These are phyloP conservation scores for Octopus bimaculoides DNA, from an alignment of 1,140 invertebrate genomes.

Conservation along the genomic window DNA sequence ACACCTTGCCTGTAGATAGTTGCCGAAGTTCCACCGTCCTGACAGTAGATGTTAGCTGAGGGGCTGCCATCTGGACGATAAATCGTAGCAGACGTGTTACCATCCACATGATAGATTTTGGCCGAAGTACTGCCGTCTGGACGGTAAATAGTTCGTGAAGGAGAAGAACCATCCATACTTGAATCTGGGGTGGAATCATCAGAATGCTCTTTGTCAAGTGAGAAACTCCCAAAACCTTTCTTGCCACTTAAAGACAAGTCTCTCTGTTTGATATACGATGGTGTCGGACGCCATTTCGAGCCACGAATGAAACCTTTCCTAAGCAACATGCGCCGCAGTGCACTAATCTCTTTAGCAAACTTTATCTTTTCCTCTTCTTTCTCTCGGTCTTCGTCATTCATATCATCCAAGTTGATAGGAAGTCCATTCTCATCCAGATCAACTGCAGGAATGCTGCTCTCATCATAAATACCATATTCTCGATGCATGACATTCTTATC, in stretches of 20 bases:
- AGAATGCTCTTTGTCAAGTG: not conserved
- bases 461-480: not conserved
- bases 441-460: not conserved
- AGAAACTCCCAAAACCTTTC: not conserved
- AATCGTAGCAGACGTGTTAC: not conserved
- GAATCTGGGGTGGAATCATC: constrained; percentile 9
- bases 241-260: not conserved
- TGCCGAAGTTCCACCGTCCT: constrained; percentile 5
- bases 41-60: constrained; percentile 4
- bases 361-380: not conserved
- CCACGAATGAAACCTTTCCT: not conserved
- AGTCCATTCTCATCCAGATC: constrained; percentile 5
- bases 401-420: not conserved
- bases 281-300: constrained; percentile 1
- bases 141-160: constrained; percentile 9
- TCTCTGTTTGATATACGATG: constrained; percentile 1
- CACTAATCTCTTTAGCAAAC: not conserved
- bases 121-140: not conserved
- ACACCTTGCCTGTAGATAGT: not conserved
- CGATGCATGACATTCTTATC: constrained; percentile 3
- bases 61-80: constrained; percentile 9
- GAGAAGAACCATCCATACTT: constrained; percentile 6
- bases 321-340: not conserved
- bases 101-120: constrained; percentile 4
- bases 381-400: not conserved